Evolutionary conservation across 2,888 invertebrate genomes (phyloP).

Genomic region (Acanthoscelides obtectus): DNA sequence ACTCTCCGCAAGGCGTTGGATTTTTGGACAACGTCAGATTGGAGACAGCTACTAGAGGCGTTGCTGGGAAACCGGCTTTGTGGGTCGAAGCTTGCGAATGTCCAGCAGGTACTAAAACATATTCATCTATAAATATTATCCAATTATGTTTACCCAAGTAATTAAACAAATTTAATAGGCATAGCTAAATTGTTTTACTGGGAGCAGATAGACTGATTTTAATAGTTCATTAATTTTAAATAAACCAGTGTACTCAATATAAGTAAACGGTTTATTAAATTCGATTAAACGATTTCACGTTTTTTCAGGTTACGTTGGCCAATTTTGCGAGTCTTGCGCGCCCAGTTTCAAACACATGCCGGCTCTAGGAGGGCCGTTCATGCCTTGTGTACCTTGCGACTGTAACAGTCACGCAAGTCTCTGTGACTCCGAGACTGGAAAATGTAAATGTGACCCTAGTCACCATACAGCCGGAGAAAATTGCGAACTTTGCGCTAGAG

Average conservation of each 20-base stretch:
- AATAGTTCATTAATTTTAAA: too few relatives aligned
- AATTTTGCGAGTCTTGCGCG: constrained; percentile 96
- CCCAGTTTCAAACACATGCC: constrained; percentile 92
- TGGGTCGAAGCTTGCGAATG: constrained; percentile 97
- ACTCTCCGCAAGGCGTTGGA: constrained; percentile 78
- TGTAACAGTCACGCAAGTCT: constrained; percentile 95
- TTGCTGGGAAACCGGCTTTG: constrained; percentile 71
- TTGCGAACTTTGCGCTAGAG: constrained; percentile 90
- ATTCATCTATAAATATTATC: neutral
- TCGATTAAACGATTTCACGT: too few relatives aligned
- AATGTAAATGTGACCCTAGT: constrained; percentile 88
- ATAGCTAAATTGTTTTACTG: neutral
- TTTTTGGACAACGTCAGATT: constrained; percentile 86
- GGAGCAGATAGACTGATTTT: too few relatives aligned
- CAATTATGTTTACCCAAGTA: neutral
- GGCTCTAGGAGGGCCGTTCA: constrained; percentile 71
- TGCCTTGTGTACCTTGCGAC: constrained; percentile 92
- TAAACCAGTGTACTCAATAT: too few relatives aligned
- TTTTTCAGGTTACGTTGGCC: constrained; percentile 68
- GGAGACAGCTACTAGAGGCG: constrained; percentile 75
- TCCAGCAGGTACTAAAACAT: constrained; percentile 55
- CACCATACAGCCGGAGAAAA: constrained; percentile 87
- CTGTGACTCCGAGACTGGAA: constrained; percentile 92
- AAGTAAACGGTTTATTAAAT: too few relatives aligned
- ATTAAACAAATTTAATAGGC: neutral